Percentiles rank a stretch among this genome's conserved stretches.
Conservation (phyloP, 2,113 vertebrate species). For the Pyrgilauda ruficollis region DNA sequence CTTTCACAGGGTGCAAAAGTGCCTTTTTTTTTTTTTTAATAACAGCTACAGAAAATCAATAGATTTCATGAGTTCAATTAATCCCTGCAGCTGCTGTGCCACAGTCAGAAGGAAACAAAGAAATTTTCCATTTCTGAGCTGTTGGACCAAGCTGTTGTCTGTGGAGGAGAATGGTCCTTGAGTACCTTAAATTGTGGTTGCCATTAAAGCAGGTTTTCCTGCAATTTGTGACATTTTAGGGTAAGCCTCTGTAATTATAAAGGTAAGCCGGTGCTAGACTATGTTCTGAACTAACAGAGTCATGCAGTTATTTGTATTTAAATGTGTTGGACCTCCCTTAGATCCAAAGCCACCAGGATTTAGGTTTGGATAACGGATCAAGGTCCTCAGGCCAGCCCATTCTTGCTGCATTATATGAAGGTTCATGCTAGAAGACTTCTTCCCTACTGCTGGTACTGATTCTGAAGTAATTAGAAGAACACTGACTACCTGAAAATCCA, state of each 20-base stretch:
- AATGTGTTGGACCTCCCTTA: neutral
- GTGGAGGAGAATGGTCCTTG: neutral
- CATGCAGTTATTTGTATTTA: neutral
- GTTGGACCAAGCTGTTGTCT: neutral
- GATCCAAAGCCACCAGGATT: neutral
- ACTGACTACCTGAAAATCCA: neutral
- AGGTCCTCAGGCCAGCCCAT: neutral
- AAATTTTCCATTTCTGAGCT: slow-evolving; percentile 1
- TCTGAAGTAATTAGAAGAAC: neutral
- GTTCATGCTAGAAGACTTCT: neutral
- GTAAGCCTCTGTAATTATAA: neutral
- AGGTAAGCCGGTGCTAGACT: neutral
- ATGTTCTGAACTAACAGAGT: neutral
- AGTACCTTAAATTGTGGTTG: neutral
- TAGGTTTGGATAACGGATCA: neutral
- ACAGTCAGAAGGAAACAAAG: slow-evolving; percentile 26
- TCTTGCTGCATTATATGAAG: neutral
- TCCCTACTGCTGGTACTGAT: neutral
- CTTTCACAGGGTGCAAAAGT: slow-evolving; percentile 27
- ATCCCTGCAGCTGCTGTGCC: slow-evolving; percentile 31
- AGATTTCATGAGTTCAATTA: slow-evolving; percentile 57
- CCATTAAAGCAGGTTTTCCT: neutral
- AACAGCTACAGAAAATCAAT: slow-evolving; percentile 61
- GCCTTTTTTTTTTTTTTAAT: slow-evolving; percentile 34
- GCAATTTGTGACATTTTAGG: neutral